A percentile compares a stretch with the other conserved stretches of the same genome.
These are phyloP conservation scores for Tiphia femorata DNA, from an alignment of 2,888 invertebrate genomes.

Conservation along the genomic window DNA sequence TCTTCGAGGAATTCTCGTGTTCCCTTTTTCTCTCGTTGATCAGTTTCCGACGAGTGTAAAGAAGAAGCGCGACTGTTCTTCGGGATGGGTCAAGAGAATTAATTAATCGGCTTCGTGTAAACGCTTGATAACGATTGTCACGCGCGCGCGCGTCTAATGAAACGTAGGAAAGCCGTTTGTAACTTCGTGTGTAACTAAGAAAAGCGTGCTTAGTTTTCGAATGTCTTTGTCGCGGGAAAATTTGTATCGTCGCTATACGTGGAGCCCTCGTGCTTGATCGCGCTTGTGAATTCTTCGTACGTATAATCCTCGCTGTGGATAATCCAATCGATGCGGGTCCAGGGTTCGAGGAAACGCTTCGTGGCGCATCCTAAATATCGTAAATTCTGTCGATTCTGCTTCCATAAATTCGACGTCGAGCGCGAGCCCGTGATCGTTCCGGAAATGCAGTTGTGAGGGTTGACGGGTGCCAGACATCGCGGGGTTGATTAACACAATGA, in stretches of 20 bases:
- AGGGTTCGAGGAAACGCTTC: too few species aligned
- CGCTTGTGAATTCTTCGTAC: neutral
- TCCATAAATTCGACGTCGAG: neutral
- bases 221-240: too few species aligned
- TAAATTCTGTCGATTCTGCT: neutral
- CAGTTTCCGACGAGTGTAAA: neutral
- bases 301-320: too few species aligned
- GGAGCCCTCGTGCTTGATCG: too few species aligned
- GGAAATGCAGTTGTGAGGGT: neutral
- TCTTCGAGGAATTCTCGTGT: too few species aligned
- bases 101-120: slow-evolving; percentile 27
- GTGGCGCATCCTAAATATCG: too few species aligned
- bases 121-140: slow-evolving; percentile 20
- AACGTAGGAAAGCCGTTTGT: slow-evolving; percentile 7
- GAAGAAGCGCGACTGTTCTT: neutral
- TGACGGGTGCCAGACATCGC: neutral
- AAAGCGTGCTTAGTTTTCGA: too few species aligned
- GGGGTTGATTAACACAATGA: slow-evolving; percentile 37
- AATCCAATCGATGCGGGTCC: too few species aligned
- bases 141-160: neutral
- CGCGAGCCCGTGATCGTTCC: neutral
- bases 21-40: too few species aligned
- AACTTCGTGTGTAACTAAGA: too few species aligned
- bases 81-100: neutral
- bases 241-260: too few species aligned